Evolutionary conservation across 2,888 invertebrate genomes (phyloP), one percentile per base, ranked within the genome.

Genomic region (Apotomis capreana): DNA sequence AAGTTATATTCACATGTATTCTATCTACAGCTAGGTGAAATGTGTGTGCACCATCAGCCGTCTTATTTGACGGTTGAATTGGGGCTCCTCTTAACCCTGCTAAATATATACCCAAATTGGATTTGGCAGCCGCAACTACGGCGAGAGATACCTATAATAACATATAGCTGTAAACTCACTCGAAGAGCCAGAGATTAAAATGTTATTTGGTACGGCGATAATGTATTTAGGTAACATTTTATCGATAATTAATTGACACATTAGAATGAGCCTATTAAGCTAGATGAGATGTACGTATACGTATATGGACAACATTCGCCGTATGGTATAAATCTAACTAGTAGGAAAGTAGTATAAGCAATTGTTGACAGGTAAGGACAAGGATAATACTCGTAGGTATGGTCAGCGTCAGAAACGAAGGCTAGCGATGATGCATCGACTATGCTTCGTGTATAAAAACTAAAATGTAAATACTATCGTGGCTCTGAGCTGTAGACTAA

Each of bases 171-270:
- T 9, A 9, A 9, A 9, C 3, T 10, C 9, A 1, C 8, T 49
- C 49, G 9, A 49, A 6, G 6, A 40, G 6, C 5, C 40, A 40
- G 40, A 40, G 40, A 49, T 60, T 60, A 26, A 49, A 49, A 10
- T 37, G 13, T 37, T 37, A 55, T 55, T 64, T 54, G 12, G 54
- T 15, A 64, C 63, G 40, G 40, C 64, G 36, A 54, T 55, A 12
- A 40, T 49, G 52, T 54, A 40, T 40, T 0, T 40, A 37, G 26
- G 61, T 55, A 44, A 15, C 13, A 15, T 3, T 44, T 40, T 5
- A 15, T 64, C 64, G 40, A 54, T 64, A 54, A 64, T 64, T 55
- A 15, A 54, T 64, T 15, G 40, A 49, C 26, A 36, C 26, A 49
- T 64, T 55, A 64, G 54, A 64, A 13, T 4, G 40, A 54, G 15